phyloP scores from a whole-genome alignment of 1,140 invertebrate genomes.

The Papilio polyxenes region DNA sequence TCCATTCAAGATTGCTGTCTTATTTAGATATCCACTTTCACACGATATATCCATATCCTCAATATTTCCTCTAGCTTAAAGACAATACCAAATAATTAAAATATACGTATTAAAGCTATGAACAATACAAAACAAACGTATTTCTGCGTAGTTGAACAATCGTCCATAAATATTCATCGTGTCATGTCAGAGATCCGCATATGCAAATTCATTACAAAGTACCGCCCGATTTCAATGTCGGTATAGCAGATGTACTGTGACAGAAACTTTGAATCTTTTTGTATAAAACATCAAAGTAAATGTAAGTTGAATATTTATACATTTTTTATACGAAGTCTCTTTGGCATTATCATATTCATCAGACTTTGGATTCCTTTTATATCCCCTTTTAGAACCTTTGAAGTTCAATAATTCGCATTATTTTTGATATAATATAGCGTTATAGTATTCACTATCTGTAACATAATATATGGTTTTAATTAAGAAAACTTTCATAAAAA shows the following conservation, averaged over 20 bases:
- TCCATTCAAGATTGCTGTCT: no score
- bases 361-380: no score
- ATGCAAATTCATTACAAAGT: background rate
- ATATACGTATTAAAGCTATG: background rate
- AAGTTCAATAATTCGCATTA: no score
- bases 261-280: background rate
- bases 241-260: background rate
- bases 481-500: no score
- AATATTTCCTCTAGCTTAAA: background rate
- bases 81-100: background rate
- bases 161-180: background rate
- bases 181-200: background rate
- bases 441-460: no score
- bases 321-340: no score
- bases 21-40: no score
- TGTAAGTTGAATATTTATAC: background rate
- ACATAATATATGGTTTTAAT: no score
- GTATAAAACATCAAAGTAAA: background rate
- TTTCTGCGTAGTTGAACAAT: slow-evolving; percentile 5
- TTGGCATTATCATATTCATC: background rate
- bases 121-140: background rate
- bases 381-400: no score
- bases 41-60: no score
- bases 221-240: background rate
- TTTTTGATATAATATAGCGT: no score